Conservation (phyloP, 2,797 vertebrate species). For the Eospalax fontanierii region DNA sequence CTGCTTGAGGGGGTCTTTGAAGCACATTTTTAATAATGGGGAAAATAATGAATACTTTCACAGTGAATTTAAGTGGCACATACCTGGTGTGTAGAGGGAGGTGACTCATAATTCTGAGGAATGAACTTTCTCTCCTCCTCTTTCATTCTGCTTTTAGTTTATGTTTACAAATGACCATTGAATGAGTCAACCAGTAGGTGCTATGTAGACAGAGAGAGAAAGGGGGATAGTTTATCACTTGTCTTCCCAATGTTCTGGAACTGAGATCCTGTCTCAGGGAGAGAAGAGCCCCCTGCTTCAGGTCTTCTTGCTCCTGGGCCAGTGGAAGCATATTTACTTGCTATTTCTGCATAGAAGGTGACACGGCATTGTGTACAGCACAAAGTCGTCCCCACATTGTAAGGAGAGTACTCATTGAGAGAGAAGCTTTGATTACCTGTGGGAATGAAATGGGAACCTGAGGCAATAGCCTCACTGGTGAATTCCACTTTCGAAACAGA, state of each 20-base stretch:
- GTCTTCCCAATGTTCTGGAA: neutral
- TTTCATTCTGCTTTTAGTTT: slow-evolving; percentile 36
- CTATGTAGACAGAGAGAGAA: slow-evolving; percentile 46
- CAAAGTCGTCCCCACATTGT: neutral
- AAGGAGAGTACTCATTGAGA: neutral
- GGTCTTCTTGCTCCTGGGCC: neutral
- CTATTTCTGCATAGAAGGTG: neutral
- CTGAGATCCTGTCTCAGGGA: neutral
- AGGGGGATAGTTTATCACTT: neutral
- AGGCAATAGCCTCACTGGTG: neutral
- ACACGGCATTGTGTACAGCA: neutral
- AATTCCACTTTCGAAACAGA: too few relatives aligned
- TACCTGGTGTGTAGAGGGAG: slow-evolving; percentile 66
- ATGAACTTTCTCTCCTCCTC: slow-evolving; percentile 18
- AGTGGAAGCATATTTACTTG: neutral
- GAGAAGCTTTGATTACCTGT: neutral
- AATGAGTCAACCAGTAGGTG: slow-evolving; percentile 20
- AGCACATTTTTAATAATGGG: slow-evolving; percentile 75
- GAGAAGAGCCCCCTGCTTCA: neutral
- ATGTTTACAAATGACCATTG: slow-evolving; percentile 48
- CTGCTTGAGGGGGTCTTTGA: slow-evolving; percentile 77
- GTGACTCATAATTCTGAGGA: slow-evolving; percentile 62
- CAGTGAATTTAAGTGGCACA: slow-evolving; percentile 80
- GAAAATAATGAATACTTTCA: slow-evolving; percentile 79
- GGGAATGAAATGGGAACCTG: accelerated